Conservation (phyloP, 2,888 invertebrate species). For the Eutolmus rufibarbis region DNA sequence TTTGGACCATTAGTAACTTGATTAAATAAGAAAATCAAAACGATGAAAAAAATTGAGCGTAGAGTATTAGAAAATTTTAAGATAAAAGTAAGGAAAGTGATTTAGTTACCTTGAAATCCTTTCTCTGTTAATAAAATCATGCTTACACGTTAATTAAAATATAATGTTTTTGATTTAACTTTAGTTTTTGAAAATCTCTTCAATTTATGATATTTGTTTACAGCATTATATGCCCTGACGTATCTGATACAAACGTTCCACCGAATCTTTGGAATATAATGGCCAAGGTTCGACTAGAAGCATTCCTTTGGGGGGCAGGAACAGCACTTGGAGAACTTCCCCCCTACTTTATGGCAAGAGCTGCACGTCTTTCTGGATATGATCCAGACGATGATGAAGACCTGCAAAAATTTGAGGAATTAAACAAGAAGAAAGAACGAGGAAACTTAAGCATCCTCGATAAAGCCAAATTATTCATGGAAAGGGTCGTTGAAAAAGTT, state of each 20-base stretch:
- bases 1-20: too few relatives aligned
- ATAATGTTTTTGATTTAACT: constrained; percentile 48
- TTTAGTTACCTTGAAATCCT: too few relatives aligned
- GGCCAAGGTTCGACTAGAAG: constrained; percentile 93
- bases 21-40: too few relatives aligned
- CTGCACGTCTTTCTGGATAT: constrained; percentile 76
- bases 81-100: too few relatives aligned
- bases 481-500: constrained; percentile 88
- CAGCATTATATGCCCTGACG: constrained; percentile 91
- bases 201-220: constrained; percentile 52
- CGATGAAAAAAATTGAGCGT: too few relatives aligned
- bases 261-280: constrained; percentile 93
- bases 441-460: constrained; percentile 72
- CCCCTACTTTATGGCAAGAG: constrained; percentile 99
- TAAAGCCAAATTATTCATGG: constrained; percentile 84
- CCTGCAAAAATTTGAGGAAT: constrained; percentile 74
- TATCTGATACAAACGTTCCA: constrained; percentile 67
- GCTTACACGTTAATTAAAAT: too few relatives aligned
- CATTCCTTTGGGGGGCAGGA: constrained; percentile 97
- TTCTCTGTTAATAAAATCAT: too few relatives aligned
- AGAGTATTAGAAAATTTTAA: too few relatives aligned
- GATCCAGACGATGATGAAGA: constrained; percentile 74
- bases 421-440: constrained; percentile 69
- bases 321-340: constrained; percentile 99
- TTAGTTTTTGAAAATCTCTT: background rate